Evolutionary conservation across 2,113 vertebrate genomes (phyloP).

Genomic region (Noctilio leporinus): DNA sequence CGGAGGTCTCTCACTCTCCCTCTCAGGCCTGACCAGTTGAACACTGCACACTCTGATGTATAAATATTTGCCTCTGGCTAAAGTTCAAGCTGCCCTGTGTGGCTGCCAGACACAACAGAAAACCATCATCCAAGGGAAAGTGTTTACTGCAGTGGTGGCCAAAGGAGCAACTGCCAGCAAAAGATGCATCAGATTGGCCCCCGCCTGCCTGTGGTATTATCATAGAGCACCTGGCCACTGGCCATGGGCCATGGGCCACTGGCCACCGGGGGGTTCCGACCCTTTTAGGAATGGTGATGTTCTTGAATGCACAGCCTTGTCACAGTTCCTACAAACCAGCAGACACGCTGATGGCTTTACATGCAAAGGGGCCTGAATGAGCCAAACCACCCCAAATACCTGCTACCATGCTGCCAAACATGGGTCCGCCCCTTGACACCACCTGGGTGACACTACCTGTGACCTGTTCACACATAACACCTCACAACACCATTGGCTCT

Average conservation of each 20-base stretch:
- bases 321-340: slow-evolving; percentile 42
- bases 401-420: slow-evolving; percentile 13
- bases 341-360: slow-evolving; percentile 34
- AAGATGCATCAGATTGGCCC: slow-evolving; percentile 63
- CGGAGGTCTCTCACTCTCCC: slow-evolving; percentile 50
- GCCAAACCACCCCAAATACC: not conserved
- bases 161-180: slow-evolving; percentile 79
- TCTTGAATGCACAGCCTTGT: slow-evolving; percentile 54
- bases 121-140: slow-evolving; percentile 85
- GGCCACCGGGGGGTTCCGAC: slow-evolving; percentile 51
- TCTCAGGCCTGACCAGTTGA: slow-evolving; percentile 81
- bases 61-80: slow-evolving; percentile 92
- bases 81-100: slow-evolving; percentile 85
- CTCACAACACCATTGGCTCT: not conserved
- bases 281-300: slow-evolving; percentile 68
- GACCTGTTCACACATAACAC: rapidly evolving
- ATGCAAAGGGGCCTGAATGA: not conserved
- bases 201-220: slow-evolving; percentile 65
- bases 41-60: slow-evolving; percentile 83
- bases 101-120: slow-evolving; percentile 87
- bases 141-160: slow-evolving; percentile 82
- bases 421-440: not conserved
- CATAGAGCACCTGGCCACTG: slow-evolving; percentile 71
- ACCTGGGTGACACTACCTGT: rapidly evolving
- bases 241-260: slow-evolving; percentile 72